A percentile compares a stretch with the other conserved stretches of the same genome.
Evolutionary conservation across 2,113 vertebrate species (phyloP).

Genomic region (Cephalophus harveyi): DNA sequence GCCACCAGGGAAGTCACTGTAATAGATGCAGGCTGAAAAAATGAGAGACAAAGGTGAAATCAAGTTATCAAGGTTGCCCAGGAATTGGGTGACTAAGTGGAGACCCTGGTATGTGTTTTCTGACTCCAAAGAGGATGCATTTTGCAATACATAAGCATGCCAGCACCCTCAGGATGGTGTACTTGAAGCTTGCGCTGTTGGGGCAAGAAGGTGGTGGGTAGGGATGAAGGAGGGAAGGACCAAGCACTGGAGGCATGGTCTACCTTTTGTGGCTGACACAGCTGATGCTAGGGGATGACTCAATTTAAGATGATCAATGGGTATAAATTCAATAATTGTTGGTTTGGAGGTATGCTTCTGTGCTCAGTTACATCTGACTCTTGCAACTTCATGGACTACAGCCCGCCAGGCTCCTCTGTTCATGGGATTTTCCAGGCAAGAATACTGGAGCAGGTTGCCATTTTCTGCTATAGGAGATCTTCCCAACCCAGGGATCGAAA

Average conservation of each 20-base stretch:
- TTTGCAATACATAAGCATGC: background rate
- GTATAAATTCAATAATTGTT: background rate
- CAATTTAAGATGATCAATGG: background rate
- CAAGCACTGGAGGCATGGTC: too few species aligned
- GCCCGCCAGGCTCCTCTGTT: background rate
- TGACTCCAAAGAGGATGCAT: background rate
- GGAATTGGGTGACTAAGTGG: background rate
- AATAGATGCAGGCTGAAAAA: background rate
- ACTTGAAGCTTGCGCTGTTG: background rate
- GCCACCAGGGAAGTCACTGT: background rate
- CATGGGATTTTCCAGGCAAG: background rate
- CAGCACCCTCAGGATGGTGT: fast-evolving
- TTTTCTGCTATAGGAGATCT: background rate
- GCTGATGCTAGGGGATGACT: fast-evolving
- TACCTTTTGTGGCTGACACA: background rate
- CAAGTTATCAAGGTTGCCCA: background rate
- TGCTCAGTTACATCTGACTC: background rate
- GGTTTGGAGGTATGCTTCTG: background rate
- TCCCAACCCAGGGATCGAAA: background rate
- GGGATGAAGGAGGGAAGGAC: background rate
- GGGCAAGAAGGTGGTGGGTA: background rate
- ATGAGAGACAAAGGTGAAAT: background rate
- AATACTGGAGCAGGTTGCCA: background rate
- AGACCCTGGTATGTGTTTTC: background rate
- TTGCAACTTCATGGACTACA: background rate